Base-by-base conservation (phyloP, 2,888 invertebrate genomes). In the Eremobia ochroleuca region DNA sequence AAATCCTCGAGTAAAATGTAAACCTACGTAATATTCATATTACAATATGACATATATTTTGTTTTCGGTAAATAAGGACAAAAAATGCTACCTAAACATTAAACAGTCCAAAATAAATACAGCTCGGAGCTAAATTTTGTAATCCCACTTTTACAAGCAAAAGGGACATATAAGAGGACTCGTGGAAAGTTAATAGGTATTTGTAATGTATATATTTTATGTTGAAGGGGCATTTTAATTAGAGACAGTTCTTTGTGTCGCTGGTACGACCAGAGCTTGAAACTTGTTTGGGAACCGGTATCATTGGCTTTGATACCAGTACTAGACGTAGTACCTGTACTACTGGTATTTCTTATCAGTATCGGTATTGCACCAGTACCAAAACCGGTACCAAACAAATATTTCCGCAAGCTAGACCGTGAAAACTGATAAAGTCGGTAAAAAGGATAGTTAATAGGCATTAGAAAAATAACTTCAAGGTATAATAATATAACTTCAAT, bases 31-130 rank as follows among this genome's bases (percentile, higher is more conserved):
- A 62, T 67, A 71, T 71, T 64, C 74, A 66, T 49, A 80, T 79
- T 18, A 80, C 6, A 43, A 37, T 62, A 28, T 61, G 52, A 76
- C 49, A 66, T 82, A 65, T 65, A 72, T 82, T 79, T 82, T 72
- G 59, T 69, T 82, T 82, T 61, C 34, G 46, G 71, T 71, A 79
- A 82, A 82, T 73, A 79, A 52, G 59, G 62, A 71, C 46, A 79
- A 82, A 82, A 82, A 75, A 70, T 64, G 71, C 59, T 68, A 61
- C 52, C 72, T 68, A 82, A 72, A 82, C 69, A 75, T 82, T 79
- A 61, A 82, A 70, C 61, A 73, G 83, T 66, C 83, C 83, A 79
- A 79, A 83, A 79, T 70, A 82, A 83, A 83, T 83, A 83, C 6
- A 18, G 82, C 83, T 73, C 8, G 70, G 71, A 67, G 82, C 61